These are phyloP conservation scores for Siniperca undulata DNA, from an alignment of 2,797 vertebrate genomes.

Conservation along the genomic window DNA sequence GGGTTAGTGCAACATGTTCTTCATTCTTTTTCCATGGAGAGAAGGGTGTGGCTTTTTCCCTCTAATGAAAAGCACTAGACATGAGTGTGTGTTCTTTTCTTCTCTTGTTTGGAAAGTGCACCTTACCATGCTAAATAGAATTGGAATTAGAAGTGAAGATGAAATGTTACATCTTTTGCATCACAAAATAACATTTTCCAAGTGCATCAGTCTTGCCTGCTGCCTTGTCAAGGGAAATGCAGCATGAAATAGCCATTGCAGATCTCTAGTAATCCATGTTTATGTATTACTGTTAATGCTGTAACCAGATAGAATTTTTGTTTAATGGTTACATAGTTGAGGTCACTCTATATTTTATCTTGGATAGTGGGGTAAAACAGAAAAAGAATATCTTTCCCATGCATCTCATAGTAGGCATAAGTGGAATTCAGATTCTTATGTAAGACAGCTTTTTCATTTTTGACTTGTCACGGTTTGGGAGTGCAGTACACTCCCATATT, in stretches of 20 bases:
- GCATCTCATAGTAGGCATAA: constrained; percentile 26
- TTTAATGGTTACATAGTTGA: constrained; percentile 13
- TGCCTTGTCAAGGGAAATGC: constrained; percentile 31
- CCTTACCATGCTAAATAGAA: not conserved
- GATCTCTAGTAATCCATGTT: constrained; percentile 50
- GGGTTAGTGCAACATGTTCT: not conserved
- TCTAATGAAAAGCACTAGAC: too few species aligned
- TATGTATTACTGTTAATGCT: constrained; percentile 45
- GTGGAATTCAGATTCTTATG: constrained; percentile 55
- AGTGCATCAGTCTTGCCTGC: not conserved
- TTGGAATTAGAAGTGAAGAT: not conserved
- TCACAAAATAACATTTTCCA: constrained; percentile 33
- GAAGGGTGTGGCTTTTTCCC: not conserved
- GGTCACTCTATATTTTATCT: constrained; percentile 50
- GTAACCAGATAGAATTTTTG: constrained; percentile 34
- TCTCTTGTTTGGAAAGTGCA: not conserved
- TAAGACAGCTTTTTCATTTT: constrained; percentile 53
- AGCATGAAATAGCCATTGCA: constrained; percentile 19
- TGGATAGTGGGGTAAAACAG: constrained; percentile 26
- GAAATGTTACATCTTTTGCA: not conserved
- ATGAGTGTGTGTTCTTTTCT: not conserved
- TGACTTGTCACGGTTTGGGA: constrained; percentile 43
- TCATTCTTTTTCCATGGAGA: not conserved
- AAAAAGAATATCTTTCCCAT: constrained; percentile 36
- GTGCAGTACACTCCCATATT: constrained; percentile 24